phyloP scores from a whole-genome alignment of 1,140 invertebrate genomes.

The Sycophaga agraensis region DNA sequence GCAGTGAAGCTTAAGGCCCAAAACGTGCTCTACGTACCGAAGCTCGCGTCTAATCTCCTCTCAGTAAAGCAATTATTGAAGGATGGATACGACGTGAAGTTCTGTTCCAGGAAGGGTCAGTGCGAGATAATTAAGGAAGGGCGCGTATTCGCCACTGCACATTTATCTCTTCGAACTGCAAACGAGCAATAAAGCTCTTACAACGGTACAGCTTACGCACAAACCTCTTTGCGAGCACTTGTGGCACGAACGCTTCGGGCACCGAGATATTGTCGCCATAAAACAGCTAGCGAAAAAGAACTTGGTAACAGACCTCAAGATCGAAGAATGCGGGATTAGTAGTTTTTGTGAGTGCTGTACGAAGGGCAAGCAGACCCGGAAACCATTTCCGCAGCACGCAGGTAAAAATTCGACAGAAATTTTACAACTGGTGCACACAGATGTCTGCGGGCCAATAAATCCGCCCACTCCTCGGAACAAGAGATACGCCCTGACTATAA shows the following conservation, averaged over 20 bases:
- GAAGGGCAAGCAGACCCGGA: constrained; percentile 32
- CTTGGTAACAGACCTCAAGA: not conserved
- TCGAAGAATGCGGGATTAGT: not conserved
- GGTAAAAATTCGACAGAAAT: too few relatives aligned
- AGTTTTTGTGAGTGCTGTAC: constrained; percentile 33
- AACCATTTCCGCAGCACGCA: constrained; percentile 26
- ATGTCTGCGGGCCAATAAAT: constrained; percentile 26
- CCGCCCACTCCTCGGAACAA: constrained; percentile 29
- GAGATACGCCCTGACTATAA: constrained; percentile 25
- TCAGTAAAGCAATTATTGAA: constrained; percentile 42
- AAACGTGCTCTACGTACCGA: constrained; percentile 40
- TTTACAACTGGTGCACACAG: constrained; percentile 16
- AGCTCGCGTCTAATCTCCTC: constrained; percentile 37
- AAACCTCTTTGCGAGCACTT: constrained; percentile 14
- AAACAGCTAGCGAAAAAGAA: constrained; percentile 1
- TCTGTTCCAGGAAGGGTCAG: constrained; percentile 16
- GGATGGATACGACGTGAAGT: constrained; percentile 38
- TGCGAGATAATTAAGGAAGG: constrained; percentile 6
- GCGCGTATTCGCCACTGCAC: not conserved
- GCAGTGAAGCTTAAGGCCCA: constrained; percentile 19
- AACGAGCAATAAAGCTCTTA: not conserved
- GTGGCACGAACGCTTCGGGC: constrained; percentile 25
- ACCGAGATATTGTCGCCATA: constrained; percentile 9
- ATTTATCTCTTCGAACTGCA: constrained; percentile 1
- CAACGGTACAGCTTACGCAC: not conserved